phyloP scores from a whole-genome alignment of 2,797 vertebrate species.

The Peromyscus eremicus region DNA sequence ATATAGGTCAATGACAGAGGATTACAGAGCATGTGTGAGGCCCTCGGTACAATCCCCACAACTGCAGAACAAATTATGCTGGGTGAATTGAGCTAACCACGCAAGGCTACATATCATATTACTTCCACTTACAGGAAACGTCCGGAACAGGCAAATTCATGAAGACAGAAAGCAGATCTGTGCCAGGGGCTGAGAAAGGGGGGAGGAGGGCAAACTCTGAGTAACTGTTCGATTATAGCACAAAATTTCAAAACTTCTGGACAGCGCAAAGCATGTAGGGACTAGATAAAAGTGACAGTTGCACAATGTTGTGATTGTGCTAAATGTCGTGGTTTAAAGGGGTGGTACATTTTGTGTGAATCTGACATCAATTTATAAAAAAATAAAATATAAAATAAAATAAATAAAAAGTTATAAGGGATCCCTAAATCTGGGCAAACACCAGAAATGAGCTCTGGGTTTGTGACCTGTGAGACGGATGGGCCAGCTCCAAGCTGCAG shows the following conservation, averaged over 20 bases:
- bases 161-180: slow-evolving; percentile 20
- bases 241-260: not conserved
- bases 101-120: not conserved
- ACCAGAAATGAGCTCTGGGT: slow-evolving; percentile 5
- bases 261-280: slow-evolving; percentile 28
- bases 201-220: not conserved
- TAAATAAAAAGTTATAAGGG: slow-evolving; percentile 20
- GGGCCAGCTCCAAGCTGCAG: not conserved
- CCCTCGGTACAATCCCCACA: not conserved
- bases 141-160: slow-evolving; percentile 30
- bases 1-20: not conserved
- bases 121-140: slow-evolving; percentile 53
- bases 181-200: not conserved
- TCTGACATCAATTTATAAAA: slow-evolving; percentile 18
- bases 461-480: not conserved
- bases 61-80: not conserved
- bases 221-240: not conserved
- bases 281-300: slow-evolving; percentile 14
- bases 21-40: not conserved
- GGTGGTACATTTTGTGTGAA: not conserved
- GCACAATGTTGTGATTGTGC: not conserved
- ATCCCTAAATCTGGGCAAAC: slow-evolving; percentile 35
- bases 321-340: not conserved
- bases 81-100: slow-evolving; percentile 12
- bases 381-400: too few relatives aligned